Evolutionary conservation across 2,797 vertebrate species (phyloP).

Genomic region (Sebastes taczanowskii): DNA sequence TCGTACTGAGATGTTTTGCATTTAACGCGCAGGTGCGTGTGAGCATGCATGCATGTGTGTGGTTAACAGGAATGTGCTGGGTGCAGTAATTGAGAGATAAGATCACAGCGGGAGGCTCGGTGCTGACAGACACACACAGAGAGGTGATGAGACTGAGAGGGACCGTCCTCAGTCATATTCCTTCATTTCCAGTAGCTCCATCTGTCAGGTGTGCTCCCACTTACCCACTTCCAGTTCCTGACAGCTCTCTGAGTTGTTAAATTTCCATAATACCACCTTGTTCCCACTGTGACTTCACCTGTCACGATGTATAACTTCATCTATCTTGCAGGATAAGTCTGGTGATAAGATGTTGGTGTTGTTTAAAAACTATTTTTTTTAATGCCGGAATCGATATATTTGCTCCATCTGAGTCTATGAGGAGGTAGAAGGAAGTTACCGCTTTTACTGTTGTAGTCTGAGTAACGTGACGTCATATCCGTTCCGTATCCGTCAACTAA

Average conservation of each 20-base stretch:
- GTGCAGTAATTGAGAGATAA: slow-evolving; percentile 80
- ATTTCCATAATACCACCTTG: neutral
- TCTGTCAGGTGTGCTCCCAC: slow-evolving; percentile 65
- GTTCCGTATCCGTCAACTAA: too few relatives aligned
- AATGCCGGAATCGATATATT: too few relatives aligned
- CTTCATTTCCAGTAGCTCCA: slow-evolving; percentile 57
- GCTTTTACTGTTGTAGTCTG: too few relatives aligned
- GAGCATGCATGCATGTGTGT: slow-evolving; percentile 65
- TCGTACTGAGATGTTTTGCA: slow-evolving; percentile 55
- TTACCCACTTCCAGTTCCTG: slow-evolving; percentile 38
- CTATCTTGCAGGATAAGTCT: neutral
- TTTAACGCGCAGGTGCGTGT: slow-evolving; percentile 58
- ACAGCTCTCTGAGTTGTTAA: neutral
- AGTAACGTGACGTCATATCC: too few relatives aligned
- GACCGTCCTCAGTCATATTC: slow-evolving; percentile 45
- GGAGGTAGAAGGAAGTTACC: too few relatives aligned
- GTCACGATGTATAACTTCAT: neutral
- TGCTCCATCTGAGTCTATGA: too few relatives aligned
- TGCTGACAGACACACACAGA: slow-evolving; percentile 74
- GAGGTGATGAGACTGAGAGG: slow-evolving; percentile 74
- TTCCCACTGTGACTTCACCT: neutral
- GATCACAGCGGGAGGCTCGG: slow-evolving; percentile 70
- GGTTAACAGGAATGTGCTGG: slow-evolving; percentile 80
- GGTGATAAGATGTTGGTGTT: neutral
- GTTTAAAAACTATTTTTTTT: fast-evolving